Evolutionary conservation across 2,797 vertebrate species (phyloP).

Genomic region (Typhlichthys eigenmanni): DNA sequence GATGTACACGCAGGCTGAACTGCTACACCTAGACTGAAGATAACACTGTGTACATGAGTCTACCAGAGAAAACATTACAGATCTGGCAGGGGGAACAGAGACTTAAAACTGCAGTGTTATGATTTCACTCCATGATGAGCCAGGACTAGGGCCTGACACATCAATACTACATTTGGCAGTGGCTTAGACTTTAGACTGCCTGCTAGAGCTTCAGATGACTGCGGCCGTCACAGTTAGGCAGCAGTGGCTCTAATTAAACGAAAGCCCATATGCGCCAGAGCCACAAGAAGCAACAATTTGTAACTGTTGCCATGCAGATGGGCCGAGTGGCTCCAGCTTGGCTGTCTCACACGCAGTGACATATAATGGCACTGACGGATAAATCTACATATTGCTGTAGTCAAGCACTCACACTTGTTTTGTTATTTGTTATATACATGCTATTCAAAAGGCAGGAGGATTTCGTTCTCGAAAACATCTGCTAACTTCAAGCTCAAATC

Average conservation of each 20-base stretch:
- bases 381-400: conserved; percentile 1
- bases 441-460: too few species aligned
- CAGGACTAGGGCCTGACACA: too few species aligned
- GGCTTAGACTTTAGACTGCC: conserved; percentile 13
- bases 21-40: not conserved
- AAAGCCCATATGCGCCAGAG: conserved; percentile 29
- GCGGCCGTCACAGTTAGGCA: conserved; percentile 7
- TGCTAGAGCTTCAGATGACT: conserved; percentile 34
- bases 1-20: too few species aligned
- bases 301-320: conserved; percentile 7
- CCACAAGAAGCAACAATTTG: conserved; percentile 2
- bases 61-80: conserved; percentile 1
- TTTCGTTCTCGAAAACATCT: too few species aligned
- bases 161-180: conserved; percentile 16
- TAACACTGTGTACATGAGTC: not conserved
- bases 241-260: conserved; percentile 30
- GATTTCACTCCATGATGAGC: conserved; percentile 14
- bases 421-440: too few species aligned
- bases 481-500: too few species aligned
- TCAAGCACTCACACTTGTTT: not conserved
- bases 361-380: conserved; percentile 28
- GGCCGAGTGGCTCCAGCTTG: not conserved
- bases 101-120: conserved; percentile 15
- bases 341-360: conserved; percentile 17
- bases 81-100: not conserved